Evolutionary conservation across 2,888 invertebrate species (phyloP).

Genomic region (Acleris literana): DNA sequence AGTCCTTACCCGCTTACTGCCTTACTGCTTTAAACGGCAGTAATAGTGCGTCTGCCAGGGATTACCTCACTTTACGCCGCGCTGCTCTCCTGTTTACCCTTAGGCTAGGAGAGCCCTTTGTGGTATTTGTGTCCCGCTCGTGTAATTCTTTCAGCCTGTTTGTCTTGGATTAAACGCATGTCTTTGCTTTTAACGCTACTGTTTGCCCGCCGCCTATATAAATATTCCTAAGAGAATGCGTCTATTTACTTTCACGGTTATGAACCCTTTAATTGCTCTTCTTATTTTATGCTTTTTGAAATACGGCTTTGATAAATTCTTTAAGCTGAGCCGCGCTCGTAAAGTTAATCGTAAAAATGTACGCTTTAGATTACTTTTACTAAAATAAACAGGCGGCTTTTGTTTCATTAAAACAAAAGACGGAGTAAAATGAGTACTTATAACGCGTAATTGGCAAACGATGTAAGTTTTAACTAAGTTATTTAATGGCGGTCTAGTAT

Average conservation of each 20-base stretch:
- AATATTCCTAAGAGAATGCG: conserved; percentile 74
- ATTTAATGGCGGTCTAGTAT: conserved; percentile 5
- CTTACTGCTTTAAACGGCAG: too few relatives aligned
- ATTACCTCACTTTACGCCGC: conserved; percentile 72
- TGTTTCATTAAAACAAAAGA: conserved; percentile 26
- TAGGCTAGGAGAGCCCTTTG: conserved; percentile 61
- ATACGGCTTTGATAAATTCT: conserved; percentile 66
- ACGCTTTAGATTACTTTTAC: conserved; percentile 56
- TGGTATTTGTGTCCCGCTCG: conserved; percentile 71
- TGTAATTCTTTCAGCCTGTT: conserved; percentile 78
- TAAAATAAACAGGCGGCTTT: conserved; percentile 45
- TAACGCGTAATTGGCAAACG: conserved; percentile 15
- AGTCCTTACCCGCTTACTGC: too few relatives aligned
- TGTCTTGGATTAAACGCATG: conserved; percentile 79
- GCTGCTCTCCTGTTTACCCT: conserved; percentile 65
- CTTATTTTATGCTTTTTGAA: conserved; percentile 72
- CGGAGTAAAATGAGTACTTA: conserved; percentile 8
- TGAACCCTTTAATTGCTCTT: conserved; percentile 76
- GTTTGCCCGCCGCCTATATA: conserved; percentile 73
- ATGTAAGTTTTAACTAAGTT: conserved; percentile 9
- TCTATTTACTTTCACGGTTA: conserved; percentile 70
- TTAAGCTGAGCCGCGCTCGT: conserved; percentile 62
- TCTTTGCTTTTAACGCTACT: conserved; percentile 80
- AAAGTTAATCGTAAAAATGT: conserved; percentile 62
- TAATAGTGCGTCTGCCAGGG: conserved; percentile 54